Conservation (phyloP, 2,797 vertebrate species). For the Hapalemur alaotrensis region DNA sequence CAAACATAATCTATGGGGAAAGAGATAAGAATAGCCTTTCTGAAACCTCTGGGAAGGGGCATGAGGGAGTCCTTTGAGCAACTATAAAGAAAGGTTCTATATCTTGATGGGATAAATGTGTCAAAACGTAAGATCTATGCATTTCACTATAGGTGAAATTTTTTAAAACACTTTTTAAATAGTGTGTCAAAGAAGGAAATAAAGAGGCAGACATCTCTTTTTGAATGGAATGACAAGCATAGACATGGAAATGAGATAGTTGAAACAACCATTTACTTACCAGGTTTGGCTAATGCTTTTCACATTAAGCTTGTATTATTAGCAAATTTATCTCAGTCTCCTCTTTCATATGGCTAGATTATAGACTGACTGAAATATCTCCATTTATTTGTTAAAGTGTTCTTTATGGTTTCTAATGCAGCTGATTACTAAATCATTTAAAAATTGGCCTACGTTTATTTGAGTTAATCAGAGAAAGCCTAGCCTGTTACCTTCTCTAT, state of each 20-base stretch:
- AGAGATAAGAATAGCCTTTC: background rate
- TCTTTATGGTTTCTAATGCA: background rate
- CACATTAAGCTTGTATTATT: background rate
- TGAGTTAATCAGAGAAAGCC: background rate
- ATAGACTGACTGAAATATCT: background rate
- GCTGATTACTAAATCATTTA: background rate
- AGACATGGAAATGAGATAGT: background rate
- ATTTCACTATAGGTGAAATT: background rate
- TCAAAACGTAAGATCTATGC: background rate
- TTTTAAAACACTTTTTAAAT: background rate
- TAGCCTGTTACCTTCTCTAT: background rate
- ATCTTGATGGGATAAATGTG: background rate
- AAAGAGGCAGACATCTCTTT: background rate
- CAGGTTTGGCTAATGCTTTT: background rate
- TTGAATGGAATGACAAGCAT: background rate
- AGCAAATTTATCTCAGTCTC: background rate
- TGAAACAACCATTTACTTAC: background rate
- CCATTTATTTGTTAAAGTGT: background rate
- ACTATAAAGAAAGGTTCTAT: background rate
- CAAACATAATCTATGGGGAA: background rate
- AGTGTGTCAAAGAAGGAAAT: background rate
- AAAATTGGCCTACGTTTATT: background rate
- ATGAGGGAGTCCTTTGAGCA: background rate
- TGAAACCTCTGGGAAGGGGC: background rate
- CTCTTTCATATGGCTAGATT: background rate